Conservation (phyloP, 2,797 vertebrate species). For the Aythya fuligula region DNA sequence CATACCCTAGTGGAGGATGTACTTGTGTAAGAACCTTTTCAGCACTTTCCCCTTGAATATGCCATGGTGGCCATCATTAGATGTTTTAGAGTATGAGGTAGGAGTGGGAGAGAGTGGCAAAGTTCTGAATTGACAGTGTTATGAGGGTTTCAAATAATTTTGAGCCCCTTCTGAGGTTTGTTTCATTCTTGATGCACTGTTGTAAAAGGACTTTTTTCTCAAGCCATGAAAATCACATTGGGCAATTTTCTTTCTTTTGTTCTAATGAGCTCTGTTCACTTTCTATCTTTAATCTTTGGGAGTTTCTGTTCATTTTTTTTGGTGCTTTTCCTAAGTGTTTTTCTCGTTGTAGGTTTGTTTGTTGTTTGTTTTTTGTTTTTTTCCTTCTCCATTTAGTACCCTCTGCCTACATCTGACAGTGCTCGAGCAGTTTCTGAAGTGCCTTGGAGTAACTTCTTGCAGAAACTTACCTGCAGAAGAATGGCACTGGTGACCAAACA, state of each 20-base stretch:
- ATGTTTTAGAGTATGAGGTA: background rate
- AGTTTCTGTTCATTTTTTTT: background rate
- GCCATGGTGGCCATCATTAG: background rate
- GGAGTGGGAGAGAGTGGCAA: background rate
- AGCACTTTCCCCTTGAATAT: background rate
- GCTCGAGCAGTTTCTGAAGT: constrained; percentile 48
- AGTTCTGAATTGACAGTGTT: background rate
- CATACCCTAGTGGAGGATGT: constrained; percentile 89
- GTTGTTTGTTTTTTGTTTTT: background rate
- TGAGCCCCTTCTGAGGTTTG: background rate
- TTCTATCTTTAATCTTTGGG: background rate
- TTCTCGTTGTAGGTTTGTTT: constrained; percentile 21
- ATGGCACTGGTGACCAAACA: constrained; percentile 11
- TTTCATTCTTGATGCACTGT: background rate
- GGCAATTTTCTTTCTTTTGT: background rate
- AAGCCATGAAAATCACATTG: background rate
- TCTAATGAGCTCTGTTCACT: background rate
- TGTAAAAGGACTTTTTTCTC: background rate
- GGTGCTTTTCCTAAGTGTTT: background rate
- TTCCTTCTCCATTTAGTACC: background rate
- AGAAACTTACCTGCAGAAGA: constrained; percentile 40
- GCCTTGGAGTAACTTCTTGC: constrained; percentile 13
- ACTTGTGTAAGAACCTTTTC: constrained; percentile 79
- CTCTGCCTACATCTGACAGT: constrained; percentile 1
- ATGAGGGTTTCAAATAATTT: background rate